These are phyloP conservation scores for Xenopus tropicalis DNA, from an alignment of 2,113 vertebrate genomes.

Conservation along the genomic window DNA sequence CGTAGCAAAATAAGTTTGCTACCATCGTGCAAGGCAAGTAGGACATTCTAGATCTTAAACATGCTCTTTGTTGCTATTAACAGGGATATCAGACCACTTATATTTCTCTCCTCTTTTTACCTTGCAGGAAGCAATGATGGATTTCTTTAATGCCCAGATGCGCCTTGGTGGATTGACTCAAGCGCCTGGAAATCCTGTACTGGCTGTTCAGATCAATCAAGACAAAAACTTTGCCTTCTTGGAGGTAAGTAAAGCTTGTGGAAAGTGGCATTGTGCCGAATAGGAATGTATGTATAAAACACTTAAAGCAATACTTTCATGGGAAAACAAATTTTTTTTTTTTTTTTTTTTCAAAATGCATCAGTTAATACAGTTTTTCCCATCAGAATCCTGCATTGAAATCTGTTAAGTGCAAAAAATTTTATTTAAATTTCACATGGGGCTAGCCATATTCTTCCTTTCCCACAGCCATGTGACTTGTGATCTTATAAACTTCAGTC, in stretches of 20 bases:
- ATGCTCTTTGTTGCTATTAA: conserved; percentile 58
- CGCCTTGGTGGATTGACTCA: conserved; percentile 85
- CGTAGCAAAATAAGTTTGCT: conserved; percentile 67
- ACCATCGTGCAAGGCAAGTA: conserved; percentile 64
- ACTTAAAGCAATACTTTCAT: too few species aligned
- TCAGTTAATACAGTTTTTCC: too few species aligned
- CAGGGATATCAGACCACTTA: conserved; percentile 53
- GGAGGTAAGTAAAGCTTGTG: conserved; percentile 64
- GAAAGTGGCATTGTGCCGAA: too few species aligned
- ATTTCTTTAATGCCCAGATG: conserved; percentile 94
- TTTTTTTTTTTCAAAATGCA: too few species aligned
- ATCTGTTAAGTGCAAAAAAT: too few species aligned
- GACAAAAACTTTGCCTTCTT: conserved; percentile 93
- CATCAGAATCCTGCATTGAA: too few species aligned
- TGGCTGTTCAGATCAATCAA: conserved; percentile 92
- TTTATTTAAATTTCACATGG: too few species aligned
- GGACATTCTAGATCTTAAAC: conserved; percentile 62
- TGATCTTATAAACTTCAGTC: too few species aligned
- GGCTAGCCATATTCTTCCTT: too few species aligned
- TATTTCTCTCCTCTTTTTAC: conserved; percentile 37
- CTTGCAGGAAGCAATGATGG: conserved; percentile 89
- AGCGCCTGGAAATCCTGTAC: conserved; percentile 88
- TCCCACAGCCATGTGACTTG: too few species aligned
- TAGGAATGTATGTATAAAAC: too few species aligned
- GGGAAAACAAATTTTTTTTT: too few species aligned